phyloP scores from a whole-genome alignment of 2,888 invertebrate species.

The Papilio gigon region DNA sequence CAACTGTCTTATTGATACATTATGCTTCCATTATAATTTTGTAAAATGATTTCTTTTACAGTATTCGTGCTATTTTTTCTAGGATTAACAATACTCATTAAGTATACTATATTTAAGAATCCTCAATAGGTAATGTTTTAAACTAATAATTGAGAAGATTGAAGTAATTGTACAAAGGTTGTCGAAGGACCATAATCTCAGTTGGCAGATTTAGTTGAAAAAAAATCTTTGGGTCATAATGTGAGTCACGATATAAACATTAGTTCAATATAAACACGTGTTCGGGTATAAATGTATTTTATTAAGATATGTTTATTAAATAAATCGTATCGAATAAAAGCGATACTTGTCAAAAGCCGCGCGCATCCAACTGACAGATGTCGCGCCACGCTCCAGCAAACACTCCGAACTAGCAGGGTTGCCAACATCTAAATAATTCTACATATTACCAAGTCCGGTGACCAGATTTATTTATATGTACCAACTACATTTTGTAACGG shows the following conservation, averaged over 20 bases:
- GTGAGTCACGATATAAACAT: background rate
- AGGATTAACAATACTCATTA: no score
- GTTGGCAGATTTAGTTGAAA: background rate
- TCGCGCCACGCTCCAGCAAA: constrained; percentile 43
- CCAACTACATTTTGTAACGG: constrained; percentile 15
- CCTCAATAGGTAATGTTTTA: background rate
- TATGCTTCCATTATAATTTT: no score
- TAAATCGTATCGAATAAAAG: constrained; percentile 40
- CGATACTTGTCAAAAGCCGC: constrained; percentile 42
- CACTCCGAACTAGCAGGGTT: constrained; percentile 39
- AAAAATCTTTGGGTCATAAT: background rate
- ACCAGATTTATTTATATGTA: constrained; percentile 32
- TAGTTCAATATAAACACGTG: background rate
- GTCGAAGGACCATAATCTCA: background rate
- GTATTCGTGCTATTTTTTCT: no score
- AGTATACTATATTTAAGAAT: background rate
- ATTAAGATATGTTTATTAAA: background rate
- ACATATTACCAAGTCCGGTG: constrained; percentile 37
- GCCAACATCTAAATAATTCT: constrained; percentile 41
- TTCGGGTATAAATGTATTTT: constrained; percentile 1
- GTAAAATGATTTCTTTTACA: no score
- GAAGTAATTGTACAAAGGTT: background rate
- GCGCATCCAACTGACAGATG: constrained; percentile 49
- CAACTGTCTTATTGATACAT: no score
- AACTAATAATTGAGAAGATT: background rate